Conservation (phyloP, 2,113 vertebrate species). For the Trochalopteron elliotii region DNA sequence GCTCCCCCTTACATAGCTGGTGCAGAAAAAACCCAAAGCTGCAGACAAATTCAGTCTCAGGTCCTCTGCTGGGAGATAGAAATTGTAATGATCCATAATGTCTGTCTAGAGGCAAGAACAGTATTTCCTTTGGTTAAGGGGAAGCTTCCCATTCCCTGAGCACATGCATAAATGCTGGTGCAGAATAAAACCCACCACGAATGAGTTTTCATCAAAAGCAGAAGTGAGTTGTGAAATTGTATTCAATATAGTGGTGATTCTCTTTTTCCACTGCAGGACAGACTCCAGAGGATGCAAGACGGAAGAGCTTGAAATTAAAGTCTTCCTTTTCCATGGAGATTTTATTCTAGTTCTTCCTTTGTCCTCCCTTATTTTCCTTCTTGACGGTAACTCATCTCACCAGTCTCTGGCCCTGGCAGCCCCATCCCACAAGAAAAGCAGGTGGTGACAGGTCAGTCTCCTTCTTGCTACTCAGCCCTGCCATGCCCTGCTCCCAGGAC, state of each 20-base stretch:
- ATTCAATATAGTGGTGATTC: background rate
- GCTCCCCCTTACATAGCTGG: accelerated
- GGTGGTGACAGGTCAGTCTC: background rate
- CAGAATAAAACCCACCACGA: accelerated
- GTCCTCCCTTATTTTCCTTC: background rate
- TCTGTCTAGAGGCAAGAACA: background rate
- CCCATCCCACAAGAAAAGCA: background rate
- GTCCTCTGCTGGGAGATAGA: background rate
- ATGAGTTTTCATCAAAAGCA: background rate
- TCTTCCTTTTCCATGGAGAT: background rate
- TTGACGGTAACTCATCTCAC: background rate
- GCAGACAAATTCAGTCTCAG: background rate
- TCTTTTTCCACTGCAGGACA: background rate
- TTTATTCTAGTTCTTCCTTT: background rate
- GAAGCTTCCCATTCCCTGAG: background rate
- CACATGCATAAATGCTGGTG: background rate
- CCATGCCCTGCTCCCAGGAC: background rate
- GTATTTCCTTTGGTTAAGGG: background rate
- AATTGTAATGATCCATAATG: background rate
- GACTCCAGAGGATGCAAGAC: background rate
- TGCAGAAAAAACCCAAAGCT: accelerated
- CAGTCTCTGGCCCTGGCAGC: background rate
- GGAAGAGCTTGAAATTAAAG: background rate
- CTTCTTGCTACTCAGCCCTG: background rate
- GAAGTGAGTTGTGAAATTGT: background rate